phyloP scores from a whole-genome alignment of 2,113 vertebrate species.

The Calonectris borealis region DNA sequence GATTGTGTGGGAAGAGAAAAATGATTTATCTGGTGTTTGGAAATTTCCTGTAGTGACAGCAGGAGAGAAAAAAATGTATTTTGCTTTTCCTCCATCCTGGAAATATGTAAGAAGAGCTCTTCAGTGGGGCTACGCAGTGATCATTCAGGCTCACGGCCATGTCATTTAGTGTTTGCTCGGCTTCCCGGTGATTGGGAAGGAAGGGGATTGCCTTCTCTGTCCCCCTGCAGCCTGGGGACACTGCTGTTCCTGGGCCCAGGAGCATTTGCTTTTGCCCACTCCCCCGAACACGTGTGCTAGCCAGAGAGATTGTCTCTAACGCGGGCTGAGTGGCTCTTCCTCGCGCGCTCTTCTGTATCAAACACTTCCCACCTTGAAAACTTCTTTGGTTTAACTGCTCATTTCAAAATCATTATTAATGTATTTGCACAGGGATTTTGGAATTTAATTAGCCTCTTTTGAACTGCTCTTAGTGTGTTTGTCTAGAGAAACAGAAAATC shows the following conservation, averaged over 20 bases:
- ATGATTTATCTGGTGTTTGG: background rate
- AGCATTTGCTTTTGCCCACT: background rate
- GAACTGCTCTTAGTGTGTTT: constrained; percentile 63
- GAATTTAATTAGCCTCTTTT: constrained; percentile 72
- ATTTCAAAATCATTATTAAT: constrained; percentile 69
- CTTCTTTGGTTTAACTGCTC: constrained; percentile 61
- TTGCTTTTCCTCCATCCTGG: background rate
- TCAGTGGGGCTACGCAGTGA: accelerated
- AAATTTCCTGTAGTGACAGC: background rate
- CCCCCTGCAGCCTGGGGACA: background rate
- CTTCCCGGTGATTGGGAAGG: background rate
- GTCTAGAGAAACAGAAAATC: constrained; percentile 70
- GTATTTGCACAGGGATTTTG: constrained; percentile 67
- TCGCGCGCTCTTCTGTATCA: constrained; percentile 6
- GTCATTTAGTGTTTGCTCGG: background rate
- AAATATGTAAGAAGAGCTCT: background rate
- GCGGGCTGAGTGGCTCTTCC: background rate
- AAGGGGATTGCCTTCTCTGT: background rate
- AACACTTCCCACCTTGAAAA: constrained; percentile 62
- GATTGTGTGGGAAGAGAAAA: background rate
- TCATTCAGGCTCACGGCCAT: accelerated
- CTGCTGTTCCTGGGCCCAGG: background rate
- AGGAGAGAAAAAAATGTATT: background rate
- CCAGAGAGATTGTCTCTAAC: background rate
- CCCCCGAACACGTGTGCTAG: accelerated